Evolutionary conservation across 1,140 invertebrate genomes (phyloP).

Genomic region (Drosophila melanogaster): Release_6_plus_ISO1_MT NT_033779.5:3132001-3132500

Average conservation of each 20-base stretch:
- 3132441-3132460: conserved; percentile 2
- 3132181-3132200: conserved; percentile 31
- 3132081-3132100: conserved; percentile 81
- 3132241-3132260: conserved; percentile 48
- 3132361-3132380: conserved; percentile 29
- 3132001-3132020: conserved; percentile 27
- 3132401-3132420: conserved; percentile 9
- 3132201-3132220: conserved; percentile 49
- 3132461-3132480: conserved; percentile 12
- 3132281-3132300: conserved; percentile 45
- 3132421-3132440: conserved; percentile 57
- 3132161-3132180: conserved; percentile 58
- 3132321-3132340: conserved; percentile 47
- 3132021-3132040: conserved; percentile 32
- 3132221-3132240: conserved; percentile 53
- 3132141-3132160: conserved; percentile 52
- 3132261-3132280: conserved; percentile 44
- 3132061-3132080: conserved; percentile 42
- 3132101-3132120: conserved; percentile 46
- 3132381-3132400: conserved; percentile 11
- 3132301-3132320: conserved; percentile 30
- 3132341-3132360: conserved; percentile 61
- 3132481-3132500: conserved; percentile 34
- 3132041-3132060: conserved; percentile 13
- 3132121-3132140: conserved; percentile 56